Evolutionary conservation across 2,113 vertebrate genomes (phyloP).

Genomic region (Gobio gobio): DNA sequence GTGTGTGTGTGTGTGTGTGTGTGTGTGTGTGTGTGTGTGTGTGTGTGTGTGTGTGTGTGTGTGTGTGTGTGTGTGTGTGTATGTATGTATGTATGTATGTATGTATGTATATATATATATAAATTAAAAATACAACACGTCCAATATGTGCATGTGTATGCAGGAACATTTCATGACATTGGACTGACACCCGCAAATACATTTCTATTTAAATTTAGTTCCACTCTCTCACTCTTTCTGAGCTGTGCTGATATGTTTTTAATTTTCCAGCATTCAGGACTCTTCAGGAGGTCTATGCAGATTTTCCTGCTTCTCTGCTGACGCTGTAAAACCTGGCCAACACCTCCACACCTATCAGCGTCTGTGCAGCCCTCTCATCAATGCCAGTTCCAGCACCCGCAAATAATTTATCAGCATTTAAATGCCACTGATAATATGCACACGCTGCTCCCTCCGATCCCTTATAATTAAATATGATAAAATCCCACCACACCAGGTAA

Average conservation of each 20-base stretch:
- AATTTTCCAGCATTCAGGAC: conserved; percentile 57
- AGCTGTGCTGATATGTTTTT: conserved; percentile 61
- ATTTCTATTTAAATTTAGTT: conserved; percentile 25
- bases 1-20: too few species aligned
- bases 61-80: too few species aligned
- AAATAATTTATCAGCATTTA: conserved; percentile 70
- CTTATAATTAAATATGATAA: conserved; percentile 78
- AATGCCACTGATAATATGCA: conserved; percentile 67
- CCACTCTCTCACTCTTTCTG: conserved; percentile 43
- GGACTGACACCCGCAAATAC: conserved; percentile 11
- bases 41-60: too few species aligned
- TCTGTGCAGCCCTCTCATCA: conserved; percentile 39
- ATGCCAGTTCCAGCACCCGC: conserved; percentile 55
- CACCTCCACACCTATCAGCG: conserved; percentile 55
- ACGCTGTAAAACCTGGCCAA: conserved; percentile 54
- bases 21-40: too few species aligned
- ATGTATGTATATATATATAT: too few species aligned
- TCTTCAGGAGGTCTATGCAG: conserved; percentile 58
- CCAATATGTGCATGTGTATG: background rate
- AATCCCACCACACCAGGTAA: conserved; percentile 63
- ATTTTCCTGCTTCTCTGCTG: conserved; percentile 57
- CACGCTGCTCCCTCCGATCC: conserved; percentile 60
- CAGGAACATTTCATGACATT: background rate
- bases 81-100: too few species aligned
- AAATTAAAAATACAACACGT: background rate